phyloP scores from a whole-genome alignment of 2,113 vertebrate species.

The Tinamus guttatus region DNA sequence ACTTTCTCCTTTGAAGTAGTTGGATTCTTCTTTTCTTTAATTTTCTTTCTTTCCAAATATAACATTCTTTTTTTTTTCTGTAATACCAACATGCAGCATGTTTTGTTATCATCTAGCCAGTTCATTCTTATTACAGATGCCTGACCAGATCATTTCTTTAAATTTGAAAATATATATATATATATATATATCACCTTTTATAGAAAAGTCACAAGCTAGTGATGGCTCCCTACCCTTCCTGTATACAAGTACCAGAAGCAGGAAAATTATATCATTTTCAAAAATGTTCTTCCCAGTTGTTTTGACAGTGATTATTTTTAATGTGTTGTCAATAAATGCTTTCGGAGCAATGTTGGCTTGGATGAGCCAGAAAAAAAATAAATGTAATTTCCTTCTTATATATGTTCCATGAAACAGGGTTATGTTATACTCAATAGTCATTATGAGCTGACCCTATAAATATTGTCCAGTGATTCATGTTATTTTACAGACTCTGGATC shows the following conservation, averaged over 20 bases:
- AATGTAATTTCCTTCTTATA: not conserved
- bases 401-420: conserved; percentile 5
- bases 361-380: not conserved
- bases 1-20: not conserved
- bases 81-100: not conserved
- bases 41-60: not conserved
- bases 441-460: conserved; percentile 27
- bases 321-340: not conserved
- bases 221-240: not conserved
- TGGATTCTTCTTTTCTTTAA: conserved; percentile 19
- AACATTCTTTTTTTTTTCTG: not conserved
- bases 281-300: not conserved
- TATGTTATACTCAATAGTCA: conserved; percentile 4
- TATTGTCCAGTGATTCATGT: conserved; percentile 48
- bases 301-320: not conserved
- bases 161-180: not conserved
- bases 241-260: not conserved
- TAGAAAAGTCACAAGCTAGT: not conserved
- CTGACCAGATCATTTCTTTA: not conserved
- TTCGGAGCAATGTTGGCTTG: not conserved
- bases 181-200: not conserved
- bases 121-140: not conserved
- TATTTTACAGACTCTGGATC: conserved; percentile 55
- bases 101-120: not conserved
- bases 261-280: not conserved